Percentiles rank a stretch among this genome's conserved stretches.
Evolutionary conservation across 2,113 vertebrate genomes (phyloP).

Genomic region (Embiotoca jacksoni): DNA sequence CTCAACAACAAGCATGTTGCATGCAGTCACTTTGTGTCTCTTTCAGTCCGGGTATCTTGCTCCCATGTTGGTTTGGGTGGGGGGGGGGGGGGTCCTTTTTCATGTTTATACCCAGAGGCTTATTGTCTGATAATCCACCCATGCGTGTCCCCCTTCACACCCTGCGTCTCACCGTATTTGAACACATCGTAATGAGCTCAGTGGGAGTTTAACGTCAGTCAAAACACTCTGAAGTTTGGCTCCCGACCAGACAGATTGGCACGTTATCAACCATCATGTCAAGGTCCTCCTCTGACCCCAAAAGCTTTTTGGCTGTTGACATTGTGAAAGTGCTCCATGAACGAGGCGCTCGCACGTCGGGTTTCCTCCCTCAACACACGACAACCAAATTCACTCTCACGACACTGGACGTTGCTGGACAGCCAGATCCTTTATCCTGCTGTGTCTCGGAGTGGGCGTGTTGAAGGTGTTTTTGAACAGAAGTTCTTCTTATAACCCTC

Average conservation of each 20-base stretch:
- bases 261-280: neutral
- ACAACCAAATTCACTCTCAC: conserved; percentile 14
- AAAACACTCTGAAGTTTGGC: conserved; percentile 30
- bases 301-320: conserved; percentile 25
- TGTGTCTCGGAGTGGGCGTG: conserved; percentile 33
- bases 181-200: conserved; percentile 3
- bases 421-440: conserved; percentile 28
- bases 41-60: no score
- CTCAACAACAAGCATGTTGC: no score
- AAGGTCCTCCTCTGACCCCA: neutral
- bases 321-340: neutral
- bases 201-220: conserved; percentile 5
- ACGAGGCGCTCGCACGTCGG: neutral
- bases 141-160: neutral
- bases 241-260: conserved; percentile 9
- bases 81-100: neutral
- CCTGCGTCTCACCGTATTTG: conserved; percentile 1
- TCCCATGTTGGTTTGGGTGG: neutral
- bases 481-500: conserved; percentile 64
- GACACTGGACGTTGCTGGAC: conserved; percentile 4
- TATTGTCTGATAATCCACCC: conserved; percentile 3
- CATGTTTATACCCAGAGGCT: neutral
- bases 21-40: no score
- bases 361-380: neutral
- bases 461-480: conserved; percentile 56